phyloP scores from a whole-genome alignment of 2,888 invertebrate species.

The Drosophila subsilvestris region DNA sequence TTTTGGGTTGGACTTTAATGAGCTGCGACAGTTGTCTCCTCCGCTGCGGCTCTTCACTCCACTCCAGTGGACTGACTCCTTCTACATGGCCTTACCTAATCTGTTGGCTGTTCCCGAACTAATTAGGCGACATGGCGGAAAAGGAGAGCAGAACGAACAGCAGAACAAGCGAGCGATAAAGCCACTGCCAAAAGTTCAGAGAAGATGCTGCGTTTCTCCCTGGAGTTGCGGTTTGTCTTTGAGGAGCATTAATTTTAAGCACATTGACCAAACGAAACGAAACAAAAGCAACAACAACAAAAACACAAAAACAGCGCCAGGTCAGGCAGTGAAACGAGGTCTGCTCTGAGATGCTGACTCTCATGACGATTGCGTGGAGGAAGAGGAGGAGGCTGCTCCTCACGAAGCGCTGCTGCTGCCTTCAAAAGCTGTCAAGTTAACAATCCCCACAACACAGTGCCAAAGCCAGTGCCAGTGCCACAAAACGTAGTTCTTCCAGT shows the following conservation, averaged over 20 bases:
- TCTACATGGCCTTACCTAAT: constrained; percentile 50
- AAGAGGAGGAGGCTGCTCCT: constrained; percentile 37
- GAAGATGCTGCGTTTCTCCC: constrained; percentile 53
- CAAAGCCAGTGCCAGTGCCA: constrained; percentile 32
- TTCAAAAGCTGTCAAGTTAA: constrained; percentile 82
- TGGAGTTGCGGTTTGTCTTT: constrained; percentile 32
- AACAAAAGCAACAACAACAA: background rate
- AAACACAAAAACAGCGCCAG: constrained; percentile 59
- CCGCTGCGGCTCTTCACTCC: background rate
- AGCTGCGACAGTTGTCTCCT: constrained; percentile 55
- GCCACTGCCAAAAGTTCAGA: constrained; percentile 57
- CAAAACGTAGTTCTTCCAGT: constrained; percentile 21
- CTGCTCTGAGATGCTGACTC: background rate
- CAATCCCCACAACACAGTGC: constrained; percentile 72
- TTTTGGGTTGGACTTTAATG: constrained; percentile 54
- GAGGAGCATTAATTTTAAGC: constrained; percentile 70
- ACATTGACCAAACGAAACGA: constrained; percentile 59
- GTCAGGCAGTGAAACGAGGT: constrained; percentile 48
- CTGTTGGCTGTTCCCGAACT: constrained; percentile 58
- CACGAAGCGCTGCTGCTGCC: constrained; percentile 66
- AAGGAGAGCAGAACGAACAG: constrained; percentile 13
- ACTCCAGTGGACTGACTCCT: constrained; percentile 29
- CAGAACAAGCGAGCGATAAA: constrained; percentile 23
- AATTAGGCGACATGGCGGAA: constrained; percentile 69
- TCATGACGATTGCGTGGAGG: constrained; percentile 64